These are phyloP conservation scores for Rhopalosiphum padi DNA, from an alignment of 1,140 invertebrate species.

Conservation along the genomic window DNA sequence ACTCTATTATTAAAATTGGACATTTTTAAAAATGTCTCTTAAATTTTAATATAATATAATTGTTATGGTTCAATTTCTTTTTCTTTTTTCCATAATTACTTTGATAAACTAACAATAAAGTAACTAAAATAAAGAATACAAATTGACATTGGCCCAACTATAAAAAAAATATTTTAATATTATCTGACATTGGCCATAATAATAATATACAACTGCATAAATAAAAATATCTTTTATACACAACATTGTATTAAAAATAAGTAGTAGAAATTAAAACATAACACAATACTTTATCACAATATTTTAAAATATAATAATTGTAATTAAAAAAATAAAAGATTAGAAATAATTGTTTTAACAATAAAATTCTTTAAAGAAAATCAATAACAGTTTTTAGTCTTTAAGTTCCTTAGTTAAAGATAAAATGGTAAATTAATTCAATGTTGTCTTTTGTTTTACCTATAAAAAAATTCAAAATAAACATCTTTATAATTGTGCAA, in stretches of 20 bases:
- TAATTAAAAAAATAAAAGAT: too few species aligned
- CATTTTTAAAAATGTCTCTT: slow-evolving; percentile 32
- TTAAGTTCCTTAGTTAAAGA: too few species aligned
- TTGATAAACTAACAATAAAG: slow-evolving; percentile 6
- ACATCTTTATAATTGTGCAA: too few species aligned
- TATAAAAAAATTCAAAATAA: too few species aligned
- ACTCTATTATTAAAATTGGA: slow-evolving; percentile 12
- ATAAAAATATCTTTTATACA: slow-evolving; percentile 14
- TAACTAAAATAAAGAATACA: background rate
- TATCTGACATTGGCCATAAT: slow-evolving; percentile 18
- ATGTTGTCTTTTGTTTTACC: too few species aligned
- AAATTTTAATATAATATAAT: slow-evolving; percentile 7
- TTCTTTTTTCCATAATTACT: slow-evolving; percentile 20
- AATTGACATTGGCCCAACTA: background rate
- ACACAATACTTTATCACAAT: background rate
- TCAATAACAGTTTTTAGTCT: too few species aligned
- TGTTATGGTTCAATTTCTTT: slow-evolving; percentile 4
- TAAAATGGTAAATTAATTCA: too few species aligned
- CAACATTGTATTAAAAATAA: background rate
- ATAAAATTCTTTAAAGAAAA: too few species aligned
- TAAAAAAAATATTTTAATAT: slow-evolving; percentile 15
- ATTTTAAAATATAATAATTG: too few species aligned
- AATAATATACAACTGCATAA: slow-evolving; percentile 24
- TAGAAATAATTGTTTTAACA: too few species aligned
- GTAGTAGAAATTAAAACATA: background rate